These are phyloP conservation scores for Delphinapterus leucas DNA, from an alignment of 2,113 vertebrate species.

Conservation along the genomic window DNA sequence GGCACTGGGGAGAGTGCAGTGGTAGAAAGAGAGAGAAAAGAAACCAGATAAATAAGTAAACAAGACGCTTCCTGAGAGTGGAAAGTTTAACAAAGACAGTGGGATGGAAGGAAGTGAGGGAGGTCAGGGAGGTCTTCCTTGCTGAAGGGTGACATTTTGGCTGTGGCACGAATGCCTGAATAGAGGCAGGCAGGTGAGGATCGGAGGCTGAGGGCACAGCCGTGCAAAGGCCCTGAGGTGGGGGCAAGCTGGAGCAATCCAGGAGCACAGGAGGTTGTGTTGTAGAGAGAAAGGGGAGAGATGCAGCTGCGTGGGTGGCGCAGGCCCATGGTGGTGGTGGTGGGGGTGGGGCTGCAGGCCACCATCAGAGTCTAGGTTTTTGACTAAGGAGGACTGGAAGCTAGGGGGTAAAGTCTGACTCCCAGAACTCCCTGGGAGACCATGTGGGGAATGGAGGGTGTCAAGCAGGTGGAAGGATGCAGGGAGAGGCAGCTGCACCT, in stretches of 20 bases:
- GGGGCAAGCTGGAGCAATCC: neutral
- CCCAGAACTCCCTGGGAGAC: neutral
- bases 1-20: neutral
- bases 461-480: neutral
- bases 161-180: neutral
- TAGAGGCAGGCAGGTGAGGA: neutral
- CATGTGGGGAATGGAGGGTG: neutral
- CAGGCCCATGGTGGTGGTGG: neutral
- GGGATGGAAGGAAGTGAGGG: neutral
- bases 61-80: neutral
- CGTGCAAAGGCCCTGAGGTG: neutral
- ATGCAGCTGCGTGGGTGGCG: neutral
- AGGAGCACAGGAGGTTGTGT: neutral
- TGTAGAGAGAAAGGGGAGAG: neutral
- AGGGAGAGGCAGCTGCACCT: neutral
- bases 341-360: neutral
- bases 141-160: neutral
- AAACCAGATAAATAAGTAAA: neutral
- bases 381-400: neutral
- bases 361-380: neutral
- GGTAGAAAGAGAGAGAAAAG: neutral
- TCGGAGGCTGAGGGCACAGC: neutral
- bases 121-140: neutral
- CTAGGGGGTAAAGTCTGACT: neutral
- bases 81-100: neutral